Base-by-base conservation (phyloP, 2,113 vertebrate species). In the Nycticorax nycticorax region DNA sequence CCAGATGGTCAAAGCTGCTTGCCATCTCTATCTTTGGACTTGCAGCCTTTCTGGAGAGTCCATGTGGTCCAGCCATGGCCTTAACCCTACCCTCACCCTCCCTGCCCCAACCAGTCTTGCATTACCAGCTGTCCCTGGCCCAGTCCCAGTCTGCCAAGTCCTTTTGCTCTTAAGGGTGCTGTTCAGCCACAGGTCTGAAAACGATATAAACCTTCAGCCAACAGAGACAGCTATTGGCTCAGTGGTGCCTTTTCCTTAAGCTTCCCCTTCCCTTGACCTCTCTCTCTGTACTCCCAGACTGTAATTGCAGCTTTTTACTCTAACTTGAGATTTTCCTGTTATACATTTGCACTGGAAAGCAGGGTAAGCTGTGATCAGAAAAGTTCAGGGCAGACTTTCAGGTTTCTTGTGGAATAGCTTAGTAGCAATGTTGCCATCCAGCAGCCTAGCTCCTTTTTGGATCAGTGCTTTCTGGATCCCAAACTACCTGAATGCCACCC, bases 211-310 rank as follows among this genome's bases (percentile, higher is more conserved):
- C 33, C 47, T 72, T 37, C 59, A 55, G n/a, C 56, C 48, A 50
- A 50, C 47, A 57, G 77, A 69, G 28, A 56, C 72, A 74, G 26
- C 64, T 59, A 28, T 17, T 24, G 87, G 79, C 91, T 85, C 88
- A 28, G 84, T 16, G 33, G 79, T 82, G 87, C 60, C 4, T 0
- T 93, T 93, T 77, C 19, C 79, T 91, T 91, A 88, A 91, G 60
- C 79, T 81, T 91, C 79, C 85, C 84, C 84, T 85, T 94, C 69
- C 90, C 79, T 55, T 96, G 93, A 91, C 90, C 84, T 74, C 55
- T 39, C 37, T 77, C 37, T 77, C 69, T 60, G 57, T 88, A 37
- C 68, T 88, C 37, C 57, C 30, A 43, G 53, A 10, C 64, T 85
- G 39, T 66, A 88, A 94, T 16, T 78, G 64, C 66, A 91, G 64